A percentile compares a stretch with the other conserved stretches of the same genome.
Evolutionary conservation across 2,797 vertebrate species (phyloP).

Genomic region (Parauchenoglanis punctatus): DNA sequence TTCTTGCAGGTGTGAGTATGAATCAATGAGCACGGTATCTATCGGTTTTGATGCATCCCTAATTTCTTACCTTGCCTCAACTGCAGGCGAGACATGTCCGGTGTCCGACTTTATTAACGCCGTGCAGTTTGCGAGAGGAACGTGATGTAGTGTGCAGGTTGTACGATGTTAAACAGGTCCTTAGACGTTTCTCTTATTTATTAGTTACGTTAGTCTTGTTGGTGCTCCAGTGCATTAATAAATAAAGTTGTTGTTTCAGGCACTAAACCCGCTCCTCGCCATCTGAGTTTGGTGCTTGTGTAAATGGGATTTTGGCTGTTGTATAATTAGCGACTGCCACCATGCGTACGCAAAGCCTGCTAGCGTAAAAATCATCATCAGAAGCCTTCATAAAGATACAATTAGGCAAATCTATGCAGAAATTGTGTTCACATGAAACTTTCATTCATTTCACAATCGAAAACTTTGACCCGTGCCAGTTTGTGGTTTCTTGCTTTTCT

Average conservation of each 20-base stretch:
- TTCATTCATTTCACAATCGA: conserved; percentile 59
- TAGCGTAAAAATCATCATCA: background rate
- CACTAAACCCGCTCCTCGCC: background rate
- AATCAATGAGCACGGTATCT: background rate
- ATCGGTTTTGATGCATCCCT: background rate
- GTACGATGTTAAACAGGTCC: background rate
- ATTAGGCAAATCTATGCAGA: conserved; percentile 49
- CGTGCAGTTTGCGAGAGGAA: background rate
- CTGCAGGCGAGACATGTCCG: background rate
- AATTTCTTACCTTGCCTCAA: background rate
- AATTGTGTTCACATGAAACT: background rate
- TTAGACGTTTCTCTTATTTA: background rate
- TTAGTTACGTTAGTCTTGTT: background rate
- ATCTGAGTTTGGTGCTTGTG: background rate
- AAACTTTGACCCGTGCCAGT: conserved; percentile 59
- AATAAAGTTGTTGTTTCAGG: background rate
- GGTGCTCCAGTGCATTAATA: background rate
- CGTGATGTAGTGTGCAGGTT: background rate
- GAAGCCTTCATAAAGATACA: background rate
- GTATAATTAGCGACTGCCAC: conserved; percentile 45
- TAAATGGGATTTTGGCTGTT: background rate
- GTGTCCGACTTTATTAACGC: background rate
- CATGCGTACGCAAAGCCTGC: conserved; percentile 33
- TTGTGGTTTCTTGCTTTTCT: background rate
- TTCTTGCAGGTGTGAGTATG: background rate